Conservation (phyloP, 35 echinoderm and acorn worm genomes). For the Antedon bifida region DNA sequence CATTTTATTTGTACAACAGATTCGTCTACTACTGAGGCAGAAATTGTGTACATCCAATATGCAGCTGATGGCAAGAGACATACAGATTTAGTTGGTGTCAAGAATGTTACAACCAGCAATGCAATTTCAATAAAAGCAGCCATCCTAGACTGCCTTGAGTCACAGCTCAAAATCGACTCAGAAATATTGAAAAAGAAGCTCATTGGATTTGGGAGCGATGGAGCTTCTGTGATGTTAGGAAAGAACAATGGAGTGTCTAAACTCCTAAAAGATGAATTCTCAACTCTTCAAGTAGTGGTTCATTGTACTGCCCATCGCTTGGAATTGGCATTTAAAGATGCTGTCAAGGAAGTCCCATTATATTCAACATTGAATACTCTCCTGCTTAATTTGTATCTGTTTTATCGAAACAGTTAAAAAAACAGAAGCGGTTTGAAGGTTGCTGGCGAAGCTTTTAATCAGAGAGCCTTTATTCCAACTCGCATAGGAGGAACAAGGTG, state of each 20-base stretch:
- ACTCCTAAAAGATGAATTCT: background rate
- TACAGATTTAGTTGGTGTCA: conserved; percentile 5
- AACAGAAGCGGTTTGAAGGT: conserved; percentile 49
- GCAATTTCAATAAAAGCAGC: conserved; percentile 18
- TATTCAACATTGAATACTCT: conserved; percentile 9
- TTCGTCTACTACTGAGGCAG: conserved; percentile 1
- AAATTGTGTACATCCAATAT: conserved; percentile 3
- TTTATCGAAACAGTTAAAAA: conserved; percentile 36
- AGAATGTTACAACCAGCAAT: conserved; percentile 16
- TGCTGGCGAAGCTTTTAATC: conserved; percentile 2
- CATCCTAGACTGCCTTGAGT: background rate
- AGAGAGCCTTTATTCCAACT: conserved; percentile 19
- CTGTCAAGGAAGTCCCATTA: background rate
- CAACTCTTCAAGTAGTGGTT: conserved; percentile 12
- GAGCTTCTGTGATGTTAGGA: conserved; percentile 1
- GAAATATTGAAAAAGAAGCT: conserved; percentile 10
- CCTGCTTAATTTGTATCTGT: conserved; percentile 29
- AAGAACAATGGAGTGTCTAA: conserved; percentile 1
- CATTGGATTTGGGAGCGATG: conserved; percentile 17
- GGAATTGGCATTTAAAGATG: conserved; percentile 1
- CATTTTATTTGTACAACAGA: conserved; percentile 14
- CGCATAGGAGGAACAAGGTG: conserved; percentile 30
- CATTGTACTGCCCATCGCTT: conserved; percentile 24
- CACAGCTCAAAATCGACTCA: background rate
- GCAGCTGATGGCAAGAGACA: too few relatives aligned